Conservation (phyloP, 2,113 vertebrate species). For the Conger conger region DNA sequence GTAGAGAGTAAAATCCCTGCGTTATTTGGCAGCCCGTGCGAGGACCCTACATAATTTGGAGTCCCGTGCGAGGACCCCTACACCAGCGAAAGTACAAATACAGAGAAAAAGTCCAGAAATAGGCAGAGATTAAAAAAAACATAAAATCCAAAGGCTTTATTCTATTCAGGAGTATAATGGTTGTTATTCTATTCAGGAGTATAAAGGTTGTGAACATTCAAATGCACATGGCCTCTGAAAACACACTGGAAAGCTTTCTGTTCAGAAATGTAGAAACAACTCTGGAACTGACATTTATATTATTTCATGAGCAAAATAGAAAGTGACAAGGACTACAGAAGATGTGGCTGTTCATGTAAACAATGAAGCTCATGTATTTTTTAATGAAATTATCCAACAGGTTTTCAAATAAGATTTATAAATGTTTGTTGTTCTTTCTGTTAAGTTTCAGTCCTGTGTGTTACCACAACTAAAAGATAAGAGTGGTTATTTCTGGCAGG, state of each 20-base stretch:
- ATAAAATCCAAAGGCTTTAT: too few species aligned
- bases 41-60: too few species aligned
- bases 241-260: conserved; percentile 3
- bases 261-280: conserved; percentile 16
- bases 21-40: too few species aligned
- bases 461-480: conserved; percentile 35
- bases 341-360: conserved; percentile 23
- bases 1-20: too few species aligned
- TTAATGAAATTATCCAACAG: conserved; percentile 29
- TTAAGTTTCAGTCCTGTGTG: conserved; percentile 28
- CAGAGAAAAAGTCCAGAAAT: neutral
- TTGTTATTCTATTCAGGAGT: conserved; percentile 15
- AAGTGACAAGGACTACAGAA: conserved; percentile 1
- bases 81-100: neutral
- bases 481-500: conserved; percentile 38
- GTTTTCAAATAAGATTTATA: conserved; percentile 39
- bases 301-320: conserved; percentile 10
- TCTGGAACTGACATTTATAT: conserved; percentile 23
- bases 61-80: too few species aligned
- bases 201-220: conserved; percentile 16
- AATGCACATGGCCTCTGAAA: conserved; percentile 24
- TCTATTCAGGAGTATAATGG: neutral
- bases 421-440: conserved; percentile 41
- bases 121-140: too few species aligned
- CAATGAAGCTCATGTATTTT: conserved; percentile 28